These are phyloP conservation scores for Diplosoma virens DNA, from an alignment of 23 tunicate species.

Conservation along the genomic window DNA sequence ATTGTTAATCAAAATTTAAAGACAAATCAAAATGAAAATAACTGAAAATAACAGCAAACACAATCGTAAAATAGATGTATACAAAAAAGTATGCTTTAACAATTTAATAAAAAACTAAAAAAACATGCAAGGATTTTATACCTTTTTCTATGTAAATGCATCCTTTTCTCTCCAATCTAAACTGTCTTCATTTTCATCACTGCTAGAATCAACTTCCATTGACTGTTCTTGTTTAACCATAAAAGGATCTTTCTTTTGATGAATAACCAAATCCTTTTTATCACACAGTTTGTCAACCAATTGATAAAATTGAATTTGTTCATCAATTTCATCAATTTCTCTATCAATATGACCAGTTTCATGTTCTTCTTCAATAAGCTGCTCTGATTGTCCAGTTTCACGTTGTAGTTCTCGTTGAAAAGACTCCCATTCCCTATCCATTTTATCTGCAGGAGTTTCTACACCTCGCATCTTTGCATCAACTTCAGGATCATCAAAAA, in stretches of 20 bases:
- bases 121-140: too few species aligned
- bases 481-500: slow-evolving; percentile 79
- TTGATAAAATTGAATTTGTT: slow-evolving; percentile 54
- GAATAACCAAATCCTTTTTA: slow-evolving; percentile 14
- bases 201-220: slow-evolving; percentile 28
- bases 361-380: slow-evolving; percentile 85
- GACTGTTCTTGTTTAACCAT: neutral
- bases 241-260: slow-evolving; percentile 1
- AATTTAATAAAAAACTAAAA: too few species aligned
- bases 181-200: slow-evolving; percentile 47
- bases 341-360: slow-evolving; percentile 77
- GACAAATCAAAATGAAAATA: too few species aligned
- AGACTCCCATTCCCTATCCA: slow-evolving; percentile 94
- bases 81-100: too few species aligned
- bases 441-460: slow-evolving; percentile 93
- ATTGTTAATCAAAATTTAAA: too few species aligned
- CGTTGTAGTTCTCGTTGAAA: slow-evolving; percentile 69
- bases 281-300: slow-evolving; percentile 58
- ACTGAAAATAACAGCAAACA: too few species aligned
- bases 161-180: slow-evolving; percentile 91
- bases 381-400: slow-evolving; percentile 87
- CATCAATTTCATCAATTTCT: slow-evolving; percentile 81
- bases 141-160: slow-evolving; percentile 41
- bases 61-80: too few species aligned
- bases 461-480: slow-evolving; percentile 98